These are phyloP conservation scores for Paracentrotus lividus DNA, from an alignment of 53 echinoderm and acorn worm species.

Conservation along the genomic window DNA sequence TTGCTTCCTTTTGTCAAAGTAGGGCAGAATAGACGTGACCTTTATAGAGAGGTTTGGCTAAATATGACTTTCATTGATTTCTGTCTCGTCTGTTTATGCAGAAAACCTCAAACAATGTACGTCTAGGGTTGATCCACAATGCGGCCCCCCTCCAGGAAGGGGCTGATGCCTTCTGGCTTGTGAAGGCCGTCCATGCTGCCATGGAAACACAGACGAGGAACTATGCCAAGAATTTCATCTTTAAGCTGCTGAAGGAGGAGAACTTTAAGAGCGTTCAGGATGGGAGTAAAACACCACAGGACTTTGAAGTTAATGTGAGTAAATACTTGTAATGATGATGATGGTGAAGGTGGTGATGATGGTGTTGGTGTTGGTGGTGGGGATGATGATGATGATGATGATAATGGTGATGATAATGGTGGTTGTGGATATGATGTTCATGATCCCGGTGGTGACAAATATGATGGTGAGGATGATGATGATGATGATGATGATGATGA, in stretches of 20 bases:
- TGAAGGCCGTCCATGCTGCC: constrained; percentile 86
- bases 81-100: constrained; percentile 7
- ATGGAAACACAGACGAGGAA: constrained; percentile 88
- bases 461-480: constrained; percentile 13
- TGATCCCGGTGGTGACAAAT: not conserved
- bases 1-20: too few relatives aligned
- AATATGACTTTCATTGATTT: too few relatives aligned
- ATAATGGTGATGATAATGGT: not conserved
- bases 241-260: constrained; percentile 85
- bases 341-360: not conserved
- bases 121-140: constrained; percentile 87
- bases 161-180: constrained; percentile 79
- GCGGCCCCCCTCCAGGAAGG: not conserved
- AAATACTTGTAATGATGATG: not conserved
- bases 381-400: not conserved
- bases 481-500: not conserved
- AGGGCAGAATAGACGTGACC: too few relatives aligned
- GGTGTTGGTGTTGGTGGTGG: not conserved
- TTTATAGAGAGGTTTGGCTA: too few relatives aligned
- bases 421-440: not conserved
- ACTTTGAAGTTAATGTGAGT: constrained; percentile 98
- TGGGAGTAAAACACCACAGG: constrained; percentile 81
- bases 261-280: constrained; percentile 78
- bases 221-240: constrained; percentile 94
- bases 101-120: constrained; percentile 91